Percentiles rank a stretch among this genome's conserved stretches.
Conservation (phyloP, 2,113 vertebrate species). For the Alexandromys fortis region DNA sequence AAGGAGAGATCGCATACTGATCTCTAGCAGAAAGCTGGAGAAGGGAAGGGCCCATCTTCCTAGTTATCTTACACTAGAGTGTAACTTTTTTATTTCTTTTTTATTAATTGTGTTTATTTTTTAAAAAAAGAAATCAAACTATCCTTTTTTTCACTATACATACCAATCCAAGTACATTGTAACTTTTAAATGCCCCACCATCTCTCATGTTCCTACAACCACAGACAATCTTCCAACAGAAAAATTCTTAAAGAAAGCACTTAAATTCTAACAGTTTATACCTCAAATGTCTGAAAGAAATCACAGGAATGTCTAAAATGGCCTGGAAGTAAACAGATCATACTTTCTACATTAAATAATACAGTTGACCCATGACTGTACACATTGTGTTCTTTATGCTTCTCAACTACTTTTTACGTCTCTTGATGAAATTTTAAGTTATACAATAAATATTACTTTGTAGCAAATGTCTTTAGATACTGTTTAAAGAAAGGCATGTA, state of each 20-base stretch:
- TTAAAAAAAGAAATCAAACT: too few relatives aligned
- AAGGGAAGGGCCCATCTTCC: too few relatives aligned
- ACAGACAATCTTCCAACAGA: not conserved
- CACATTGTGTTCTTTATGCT: not conserved
- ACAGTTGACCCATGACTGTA: not conserved
- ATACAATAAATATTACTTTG: not conserved
- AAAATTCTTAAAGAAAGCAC: not conserved
- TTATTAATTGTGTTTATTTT: too few relatives aligned
- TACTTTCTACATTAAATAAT: not conserved
- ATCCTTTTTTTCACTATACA: too few relatives aligned
- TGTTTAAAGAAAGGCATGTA: not conserved
- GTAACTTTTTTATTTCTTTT: too few relatives aligned
- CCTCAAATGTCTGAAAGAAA: not conserved
- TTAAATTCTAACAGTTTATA: not conserved
- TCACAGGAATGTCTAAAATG: not conserved
- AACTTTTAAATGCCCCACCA: not conserved
- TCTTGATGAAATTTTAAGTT: constrained; percentile 10
- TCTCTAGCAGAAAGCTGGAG: not conserved
- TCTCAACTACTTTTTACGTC: not conserved
- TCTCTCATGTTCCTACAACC: not conserved
- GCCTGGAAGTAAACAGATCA: not conserved
- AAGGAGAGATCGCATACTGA: not conserved
- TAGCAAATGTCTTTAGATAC: not conserved
- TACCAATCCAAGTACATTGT: too few relatives aligned
- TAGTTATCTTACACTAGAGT: not conserved